Evolutionary conservation across 2,888 invertebrate genomes (phyloP).

Genomic region (Operophtera brumata): DNA sequence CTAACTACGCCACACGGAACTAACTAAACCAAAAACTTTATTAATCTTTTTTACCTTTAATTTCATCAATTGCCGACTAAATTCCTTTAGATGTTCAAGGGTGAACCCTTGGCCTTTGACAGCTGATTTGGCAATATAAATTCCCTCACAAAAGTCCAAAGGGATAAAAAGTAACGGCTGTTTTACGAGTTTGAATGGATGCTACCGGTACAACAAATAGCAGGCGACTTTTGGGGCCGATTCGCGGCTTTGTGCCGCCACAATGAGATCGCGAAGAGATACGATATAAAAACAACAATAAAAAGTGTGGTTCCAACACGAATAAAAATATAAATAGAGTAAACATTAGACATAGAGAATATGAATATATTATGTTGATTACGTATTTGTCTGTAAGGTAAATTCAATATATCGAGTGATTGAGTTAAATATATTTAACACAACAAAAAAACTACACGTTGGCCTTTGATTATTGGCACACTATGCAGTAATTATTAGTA

Average conservation of each 20-base stretch:
- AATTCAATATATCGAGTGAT: too few relatives aligned
- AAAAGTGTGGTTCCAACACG: too few relatives aligned
- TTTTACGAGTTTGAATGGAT: slow-evolving; percentile 41
- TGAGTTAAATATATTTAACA: background rate
- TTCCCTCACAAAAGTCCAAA: slow-evolving; percentile 36
- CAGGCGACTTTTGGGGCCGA: slow-evolving; percentile 14
- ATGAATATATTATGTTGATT: too few relatives aligned
- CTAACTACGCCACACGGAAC: background rate
- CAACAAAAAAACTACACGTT: background rate
- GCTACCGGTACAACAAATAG: slow-evolving; percentile 30
- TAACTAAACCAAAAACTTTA: background rate
- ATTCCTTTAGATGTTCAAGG: slow-evolving; percentile 10
- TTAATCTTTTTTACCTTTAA: slow-evolving; percentile 5
- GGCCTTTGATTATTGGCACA: too few relatives aligned
- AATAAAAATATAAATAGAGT: too few relatives aligned
- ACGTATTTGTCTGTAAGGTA: too few relatives aligned
- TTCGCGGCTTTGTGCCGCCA: slow-evolving; percentile 15
- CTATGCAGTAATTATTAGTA: too few relatives aligned
- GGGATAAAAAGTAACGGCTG: slow-evolving; percentile 35
- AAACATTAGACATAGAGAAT: too few relatives aligned
- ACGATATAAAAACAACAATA: too few relatives aligned
- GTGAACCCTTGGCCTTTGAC: slow-evolving; percentile 29
- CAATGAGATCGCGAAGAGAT: slow-evolving; percentile 8
- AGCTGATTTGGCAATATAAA: slow-evolving; percentile 47
- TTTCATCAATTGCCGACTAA: slow-evolving; percentile 7